These are phyloP conservation scores for Drosophila gaucha DNA, from an alignment of 2,888 invertebrate genomes.

Conservation along the genomic window DNA sequence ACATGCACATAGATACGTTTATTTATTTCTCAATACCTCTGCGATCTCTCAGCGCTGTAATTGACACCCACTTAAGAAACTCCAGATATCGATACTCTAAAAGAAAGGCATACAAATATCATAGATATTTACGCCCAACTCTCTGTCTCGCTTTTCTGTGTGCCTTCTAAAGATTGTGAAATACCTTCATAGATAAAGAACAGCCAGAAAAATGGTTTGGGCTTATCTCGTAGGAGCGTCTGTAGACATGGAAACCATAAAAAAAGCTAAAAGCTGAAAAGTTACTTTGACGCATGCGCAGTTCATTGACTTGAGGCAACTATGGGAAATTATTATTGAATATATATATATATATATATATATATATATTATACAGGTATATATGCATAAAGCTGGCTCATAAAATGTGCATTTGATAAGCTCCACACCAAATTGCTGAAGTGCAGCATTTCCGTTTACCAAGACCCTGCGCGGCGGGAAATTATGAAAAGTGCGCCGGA, in stretches of 20 bases:
- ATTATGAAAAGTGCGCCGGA: constrained; percentile 65
- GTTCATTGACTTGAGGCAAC: constrained; percentile 61
- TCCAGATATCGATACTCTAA: constrained; percentile 40
- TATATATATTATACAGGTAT: neutral
- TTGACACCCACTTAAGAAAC: constrained; percentile 79
- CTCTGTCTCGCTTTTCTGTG: constrained; percentile 9
- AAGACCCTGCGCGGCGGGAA: constrained; percentile 19
- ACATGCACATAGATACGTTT: neutral
- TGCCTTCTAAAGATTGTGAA: constrained; percentile 42
- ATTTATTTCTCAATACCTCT: constrained; percentile 4
- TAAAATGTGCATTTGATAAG: constrained; percentile 75
- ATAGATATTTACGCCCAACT: constrained; percentile 14
- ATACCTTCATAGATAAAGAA: constrained; percentile 59
- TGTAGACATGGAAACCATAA: constrained; percentile 41
- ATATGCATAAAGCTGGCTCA: constrained; percentile 41
- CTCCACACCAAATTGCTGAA: constrained; percentile 48
- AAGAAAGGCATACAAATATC: constrained; percentile 41
- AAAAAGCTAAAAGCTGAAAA: constrained; percentile 18
- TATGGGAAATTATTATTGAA: constrained; percentile 54
- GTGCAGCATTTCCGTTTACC: constrained; percentile 53
- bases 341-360: constrained; percentile 13
- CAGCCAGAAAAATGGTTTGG: constrained; percentile 40
- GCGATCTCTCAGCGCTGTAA: constrained; percentile 57
- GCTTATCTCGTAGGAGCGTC: constrained; percentile 64
- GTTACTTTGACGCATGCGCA: constrained; percentile 58